A percentile compares a stretch with the other conserved stretches of the same genome.
These are phyloP conservation scores for Drosophila athabasca DNA, from an alignment of 1,140 invertebrate genomes.

Conservation along the genomic window DNA sequence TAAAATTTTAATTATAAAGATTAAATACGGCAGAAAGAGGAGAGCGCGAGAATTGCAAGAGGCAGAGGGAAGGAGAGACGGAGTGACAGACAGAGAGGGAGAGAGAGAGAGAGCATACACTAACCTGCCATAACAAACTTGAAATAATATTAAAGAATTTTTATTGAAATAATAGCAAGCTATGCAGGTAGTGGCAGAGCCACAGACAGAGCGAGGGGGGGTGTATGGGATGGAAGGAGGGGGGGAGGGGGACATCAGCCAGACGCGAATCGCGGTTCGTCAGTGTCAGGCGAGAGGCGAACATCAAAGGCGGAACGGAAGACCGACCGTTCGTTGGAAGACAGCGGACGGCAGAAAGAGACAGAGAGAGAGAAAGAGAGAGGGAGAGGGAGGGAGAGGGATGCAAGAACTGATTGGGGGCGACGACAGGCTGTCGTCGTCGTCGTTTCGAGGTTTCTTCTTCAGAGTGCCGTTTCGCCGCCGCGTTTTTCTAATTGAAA, in stretches of 20 bases:
- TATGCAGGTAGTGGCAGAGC: slow-evolving; percentile 35
- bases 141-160: slow-evolving; percentile 82
- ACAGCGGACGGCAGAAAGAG: neutral
- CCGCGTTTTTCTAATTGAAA: slow-evolving; percentile 74
- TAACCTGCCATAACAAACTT: slow-evolving; percentile 80
- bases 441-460: slow-evolving; percentile 51
- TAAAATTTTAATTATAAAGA: slow-evolving; percentile 80
- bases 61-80: neutral
- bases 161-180: slow-evolving; percentile 78
- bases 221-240: neutral
- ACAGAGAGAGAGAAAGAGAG: neutral
- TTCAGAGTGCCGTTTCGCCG: slow-evolving; percentile 40
- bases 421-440: slow-evolving; percentile 67
- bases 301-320: slow-evolving; percentile 69
- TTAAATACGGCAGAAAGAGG: slow-evolving; percentile 62
- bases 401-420: slow-evolving; percentile 56
- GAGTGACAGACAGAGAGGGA: slow-evolving; percentile 1
- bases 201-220: neutral
- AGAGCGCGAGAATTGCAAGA: neutral
- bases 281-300: slow-evolving; percentile 53
- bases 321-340: slow-evolving; percentile 26
- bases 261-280: slow-evolving; percentile 59
- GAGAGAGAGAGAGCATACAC: slow-evolving; percentile 40
- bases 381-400: neutral
- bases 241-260: slow-evolving; percentile 9